Evolutionary conservation across 2,797 vertebrate species (phyloP).

Genomic region (Rhinella marina): DNA sequence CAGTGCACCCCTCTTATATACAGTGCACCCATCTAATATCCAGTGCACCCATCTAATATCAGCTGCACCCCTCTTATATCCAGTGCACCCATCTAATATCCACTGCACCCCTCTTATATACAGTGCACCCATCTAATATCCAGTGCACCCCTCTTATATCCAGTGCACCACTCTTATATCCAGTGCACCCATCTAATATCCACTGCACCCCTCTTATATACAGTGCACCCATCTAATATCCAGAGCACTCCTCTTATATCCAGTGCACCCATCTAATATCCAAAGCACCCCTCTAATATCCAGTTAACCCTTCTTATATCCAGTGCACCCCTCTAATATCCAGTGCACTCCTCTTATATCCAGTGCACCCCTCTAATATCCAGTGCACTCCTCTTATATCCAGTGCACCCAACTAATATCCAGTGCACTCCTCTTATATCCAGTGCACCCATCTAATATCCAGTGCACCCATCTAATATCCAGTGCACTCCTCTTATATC

Average conservation of each 20-base stretch:
- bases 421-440: background rate
- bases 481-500: background rate
- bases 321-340: background rate
- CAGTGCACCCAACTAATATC: background rate
- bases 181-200: background rate
- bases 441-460: background rate
- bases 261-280: too few species aligned
- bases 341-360: background rate
- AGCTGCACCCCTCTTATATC: background rate
- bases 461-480: background rate
- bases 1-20: background rate
- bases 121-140: background rate
- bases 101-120: background rate
- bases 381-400: background rate
- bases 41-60: too few species aligned
- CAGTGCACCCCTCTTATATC: background rate
- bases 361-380: background rate
- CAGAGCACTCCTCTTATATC: background rate
- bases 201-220: background rate
- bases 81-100: background rate
- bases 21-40: background rate
- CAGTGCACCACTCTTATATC: too few species aligned
- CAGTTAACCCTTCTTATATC: background rate
- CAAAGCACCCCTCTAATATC: background rate
- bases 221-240: background rate